Conservation (phyloP, 2,888 invertebrate species). For the Lasius platythorax region DNA sequence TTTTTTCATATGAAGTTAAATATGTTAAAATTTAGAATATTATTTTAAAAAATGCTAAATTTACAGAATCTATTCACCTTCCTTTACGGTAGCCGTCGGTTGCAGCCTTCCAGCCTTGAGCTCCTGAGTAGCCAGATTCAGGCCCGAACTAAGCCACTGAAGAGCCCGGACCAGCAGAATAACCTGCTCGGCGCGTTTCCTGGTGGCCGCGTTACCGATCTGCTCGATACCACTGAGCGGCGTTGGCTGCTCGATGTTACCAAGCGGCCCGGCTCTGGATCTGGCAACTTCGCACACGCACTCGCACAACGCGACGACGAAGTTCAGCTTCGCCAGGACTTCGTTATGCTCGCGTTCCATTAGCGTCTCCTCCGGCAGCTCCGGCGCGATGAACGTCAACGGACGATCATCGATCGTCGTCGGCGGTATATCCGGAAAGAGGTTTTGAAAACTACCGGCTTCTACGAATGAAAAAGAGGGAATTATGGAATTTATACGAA, state of each 20-base stretch:
- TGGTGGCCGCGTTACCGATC: slow-evolving; percentile 84
- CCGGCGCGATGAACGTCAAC: slow-evolving; percentile 94
- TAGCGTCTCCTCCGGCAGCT: slow-evolving; percentile 97
- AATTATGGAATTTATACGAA: background rate
- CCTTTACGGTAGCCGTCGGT: slow-evolving; percentile 96
- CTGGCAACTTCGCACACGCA: slow-evolving; percentile 96
- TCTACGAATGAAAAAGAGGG: slow-evolving; percentile 81
- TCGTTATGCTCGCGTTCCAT: slow-evolving; percentile 98
- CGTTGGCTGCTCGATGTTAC: slow-evolving; percentile 83
- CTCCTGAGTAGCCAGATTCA: slow-evolving; percentile 95
- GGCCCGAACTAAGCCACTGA: slow-evolving; percentile 97
- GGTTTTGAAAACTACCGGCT: slow-evolving; percentile 87
- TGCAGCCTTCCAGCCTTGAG: slow-evolving; percentile 94
- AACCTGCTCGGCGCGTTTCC: slow-evolving; percentile 91
- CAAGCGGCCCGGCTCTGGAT: slow-evolving; percentile 92
- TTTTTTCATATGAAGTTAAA: no score
- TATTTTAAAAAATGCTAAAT: background rate
- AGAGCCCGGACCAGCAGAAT: slow-evolving; percentile 96
- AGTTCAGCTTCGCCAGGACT: slow-evolving; percentile 98
- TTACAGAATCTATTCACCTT: slow-evolving; percentile 88
- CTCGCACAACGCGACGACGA: slow-evolving; percentile 97
- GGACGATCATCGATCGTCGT: slow-evolving; percentile 86
- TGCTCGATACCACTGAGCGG: slow-evolving; percentile 80
- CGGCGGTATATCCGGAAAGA: slow-evolving; percentile 85
- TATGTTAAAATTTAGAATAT: background rate